phyloP scores from a whole-genome alignment of 2,888 invertebrate species.

The Epinotia ramella region DNA sequence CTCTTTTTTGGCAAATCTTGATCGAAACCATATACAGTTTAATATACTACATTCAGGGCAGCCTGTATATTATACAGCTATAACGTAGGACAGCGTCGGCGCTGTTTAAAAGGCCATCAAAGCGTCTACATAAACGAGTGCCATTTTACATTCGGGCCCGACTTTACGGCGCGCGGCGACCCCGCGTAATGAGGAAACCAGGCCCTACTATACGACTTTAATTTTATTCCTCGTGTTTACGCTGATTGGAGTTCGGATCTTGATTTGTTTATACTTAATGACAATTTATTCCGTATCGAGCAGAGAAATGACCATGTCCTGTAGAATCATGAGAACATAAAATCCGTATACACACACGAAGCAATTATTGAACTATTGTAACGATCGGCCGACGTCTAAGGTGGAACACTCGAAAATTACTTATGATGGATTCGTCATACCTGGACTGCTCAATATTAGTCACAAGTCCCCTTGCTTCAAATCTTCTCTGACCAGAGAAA shows the following conservation, averaged over 20 bases:
- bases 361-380: conserved; percentile 4
- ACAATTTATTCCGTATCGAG: conserved; percentile 15
- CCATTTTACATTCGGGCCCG: conserved; percentile 74
- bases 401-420: background rate
- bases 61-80: conserved; percentile 25
- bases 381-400: background rate
- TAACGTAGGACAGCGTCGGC: conserved; percentile 40
- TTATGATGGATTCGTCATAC: no score
- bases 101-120: conserved; percentile 69
- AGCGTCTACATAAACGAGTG: conserved; percentile 72
- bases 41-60: conserved; percentile 1
- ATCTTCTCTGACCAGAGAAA: no score
- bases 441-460: no score
- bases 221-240: conserved; percentile 44
- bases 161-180: conserved; percentile 68
- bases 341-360: background rate
- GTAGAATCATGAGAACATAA: background rate
- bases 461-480: no score
- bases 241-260: conserved; percentile 38
- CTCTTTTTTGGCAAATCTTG: background rate
- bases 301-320: background rate
- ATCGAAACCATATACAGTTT: conserved; percentile 3
- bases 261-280: conserved; percentile 35
- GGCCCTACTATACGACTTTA: conserved; percentile 52
- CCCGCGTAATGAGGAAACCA: conserved; percentile 74